These are phyloP conservation scores for Sandelia bainsii DNA, from an alignment of 2,797 vertebrate species.

Conservation along the genomic window DNA sequence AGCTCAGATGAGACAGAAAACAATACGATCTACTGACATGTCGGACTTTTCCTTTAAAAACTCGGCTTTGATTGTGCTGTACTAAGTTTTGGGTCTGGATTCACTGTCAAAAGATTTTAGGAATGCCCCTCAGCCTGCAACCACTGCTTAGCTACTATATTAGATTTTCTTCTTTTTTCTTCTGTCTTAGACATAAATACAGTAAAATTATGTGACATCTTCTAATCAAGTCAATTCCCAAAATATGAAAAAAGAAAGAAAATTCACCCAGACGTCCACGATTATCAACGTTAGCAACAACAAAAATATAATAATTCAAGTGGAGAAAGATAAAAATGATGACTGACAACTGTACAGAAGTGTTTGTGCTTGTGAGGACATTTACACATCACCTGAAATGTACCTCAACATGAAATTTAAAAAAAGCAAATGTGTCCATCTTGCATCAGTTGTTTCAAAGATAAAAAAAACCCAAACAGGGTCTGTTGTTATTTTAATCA, in stretches of 20 bases:
- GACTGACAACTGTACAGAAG: conserved; percentile 41
- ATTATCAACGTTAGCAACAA: conserved; percentile 38
- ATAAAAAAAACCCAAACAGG: conserved; percentile 6
- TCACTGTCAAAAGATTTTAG: not conserved
- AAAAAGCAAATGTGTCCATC: conserved; percentile 22
- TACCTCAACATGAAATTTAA: conserved; percentile 35
- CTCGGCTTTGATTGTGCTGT: not conserved
- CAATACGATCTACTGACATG: not conserved
- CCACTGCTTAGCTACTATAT: not conserved
- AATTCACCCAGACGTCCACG: conserved; percentile 41
- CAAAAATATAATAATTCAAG: conserved; percentile 46
- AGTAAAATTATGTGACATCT: conserved; percentile 5
- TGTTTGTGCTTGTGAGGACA: conserved; percentile 69
- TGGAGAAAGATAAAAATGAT: conserved; percentile 46
- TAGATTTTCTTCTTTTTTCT: conserved; percentile 1
- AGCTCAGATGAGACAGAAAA: not conserved
- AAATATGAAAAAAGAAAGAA: conserved; percentile 4
- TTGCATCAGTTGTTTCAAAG: conserved; percentile 22
- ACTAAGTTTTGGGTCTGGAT: conserved; percentile 10
- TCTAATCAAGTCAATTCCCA: conserved; percentile 37
- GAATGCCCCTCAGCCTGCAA: conserved; percentile 17
- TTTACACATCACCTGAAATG: conserved; percentile 58
- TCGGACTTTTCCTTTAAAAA: conserved; percentile 17
- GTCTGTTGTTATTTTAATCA: conserved; percentile 13
- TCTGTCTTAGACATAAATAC: conserved; percentile 62